Conservation (phyloP, 1,140 invertebrate species). For the Lordiphosa collinella region DNA sequence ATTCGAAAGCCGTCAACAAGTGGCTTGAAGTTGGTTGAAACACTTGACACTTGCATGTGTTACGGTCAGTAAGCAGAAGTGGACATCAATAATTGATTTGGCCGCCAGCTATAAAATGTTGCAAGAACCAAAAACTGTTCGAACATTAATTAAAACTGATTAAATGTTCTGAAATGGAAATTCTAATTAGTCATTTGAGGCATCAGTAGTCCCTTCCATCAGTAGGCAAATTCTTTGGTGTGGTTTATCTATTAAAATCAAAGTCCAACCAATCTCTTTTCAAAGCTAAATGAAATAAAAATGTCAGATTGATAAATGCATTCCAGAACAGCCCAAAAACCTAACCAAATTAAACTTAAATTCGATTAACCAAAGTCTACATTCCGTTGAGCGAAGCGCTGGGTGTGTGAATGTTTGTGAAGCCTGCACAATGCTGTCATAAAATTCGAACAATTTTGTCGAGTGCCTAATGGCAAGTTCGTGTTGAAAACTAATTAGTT, state of each 20-base stretch:
- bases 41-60: slow-evolving; percentile 4
- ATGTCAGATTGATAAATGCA: too few relatives aligned
- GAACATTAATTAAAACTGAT: slow-evolving; percentile 1
- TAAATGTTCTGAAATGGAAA: background rate
- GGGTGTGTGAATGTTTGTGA: background rate
- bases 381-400: background rate
- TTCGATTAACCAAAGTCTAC: too few relatives aligned
- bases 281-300: too few relatives aligned
- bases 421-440: slow-evolving; percentile 15
- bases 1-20: slow-evolving; percentile 9
- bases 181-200: background rate
- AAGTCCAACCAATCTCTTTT: too few relatives aligned
- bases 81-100: slow-evolving; percentile 46
- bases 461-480: slow-evolving; percentile 36
- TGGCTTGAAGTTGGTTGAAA: slow-evolving; percentile 3
- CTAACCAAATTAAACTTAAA: too few relatives aligned
- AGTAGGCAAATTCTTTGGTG: too few relatives aligned
- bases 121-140: slow-evolving; percentile 8
- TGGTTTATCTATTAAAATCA: too few relatives aligned
- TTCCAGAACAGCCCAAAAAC: too few relatives aligned
- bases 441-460: slow-evolving; percentile 30
- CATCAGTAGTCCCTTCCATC: too few relatives aligned
- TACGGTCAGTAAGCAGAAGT: slow-evolving; percentile 22
- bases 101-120: slow-evolving; percentile 13
- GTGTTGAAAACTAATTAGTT: slow-evolving; percentile 45